Evolutionary conservation across 1,140 invertebrate species (phyloP).

Genomic region (Cecropterus lyciades): DNA sequence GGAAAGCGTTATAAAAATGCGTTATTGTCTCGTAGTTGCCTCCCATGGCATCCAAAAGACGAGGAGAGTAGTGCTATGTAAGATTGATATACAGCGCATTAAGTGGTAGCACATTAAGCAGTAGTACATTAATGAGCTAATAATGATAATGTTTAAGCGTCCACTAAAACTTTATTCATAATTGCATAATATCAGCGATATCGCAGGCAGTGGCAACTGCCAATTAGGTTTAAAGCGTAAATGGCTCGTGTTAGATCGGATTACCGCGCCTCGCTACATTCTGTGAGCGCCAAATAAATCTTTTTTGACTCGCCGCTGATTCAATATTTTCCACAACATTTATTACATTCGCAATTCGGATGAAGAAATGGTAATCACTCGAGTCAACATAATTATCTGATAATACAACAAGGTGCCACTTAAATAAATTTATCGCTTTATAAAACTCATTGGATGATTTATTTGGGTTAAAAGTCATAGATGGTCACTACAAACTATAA

Average conservation of each 20-base stretch:
- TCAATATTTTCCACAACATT: conserved; percentile 32
- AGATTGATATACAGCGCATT: no score
- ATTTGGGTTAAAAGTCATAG: no score
- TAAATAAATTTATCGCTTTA: background rate
- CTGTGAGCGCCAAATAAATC: conserved; percentile 38
- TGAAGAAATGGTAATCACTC: background rate
- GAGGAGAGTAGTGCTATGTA: no score
- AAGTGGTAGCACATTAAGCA: no score
- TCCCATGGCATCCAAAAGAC: no score
- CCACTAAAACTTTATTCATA: background rate
- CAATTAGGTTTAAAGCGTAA: conserved; percentile 36
- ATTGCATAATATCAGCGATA: background rate
- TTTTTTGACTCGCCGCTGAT: conserved; percentile 28
- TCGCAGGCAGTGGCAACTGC: conserved; percentile 4
- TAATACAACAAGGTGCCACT: background rate
- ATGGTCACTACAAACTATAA: no score
- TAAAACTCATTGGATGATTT: no score
- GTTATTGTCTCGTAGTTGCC: no score
- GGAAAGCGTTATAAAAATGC: no score
- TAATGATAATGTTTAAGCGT: background rate
- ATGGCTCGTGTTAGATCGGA: conserved; percentile 39
- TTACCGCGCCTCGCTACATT: conserved; percentile 33
- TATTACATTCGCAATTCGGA: conserved; percentile 15
- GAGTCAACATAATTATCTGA: background rate
- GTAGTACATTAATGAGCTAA: no score